phyloP scores from a whole-genome alignment of 2,888 invertebrate species.

The Neuroscelio doddi region DNA sequence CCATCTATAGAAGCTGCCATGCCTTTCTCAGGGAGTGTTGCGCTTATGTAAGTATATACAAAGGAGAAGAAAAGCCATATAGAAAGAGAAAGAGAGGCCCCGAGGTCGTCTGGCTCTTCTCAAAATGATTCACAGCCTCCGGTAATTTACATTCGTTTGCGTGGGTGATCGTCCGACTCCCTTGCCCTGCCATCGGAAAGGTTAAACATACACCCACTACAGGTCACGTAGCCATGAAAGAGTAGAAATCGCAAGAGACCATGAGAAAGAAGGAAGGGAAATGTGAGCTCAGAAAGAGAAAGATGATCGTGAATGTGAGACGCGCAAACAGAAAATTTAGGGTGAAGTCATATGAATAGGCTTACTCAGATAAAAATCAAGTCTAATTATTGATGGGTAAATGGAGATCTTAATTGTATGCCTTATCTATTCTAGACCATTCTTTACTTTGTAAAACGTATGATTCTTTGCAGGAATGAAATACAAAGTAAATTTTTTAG shows the following conservation, averaged over 20 bases:
- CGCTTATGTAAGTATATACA: conserved; percentile 38
- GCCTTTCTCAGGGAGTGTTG: conserved; percentile 65
- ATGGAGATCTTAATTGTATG: conserved; percentile 8
- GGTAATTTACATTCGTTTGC: conserved; percentile 69
- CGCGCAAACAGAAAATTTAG: background rate
- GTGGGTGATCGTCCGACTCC: conserved; percentile 45
- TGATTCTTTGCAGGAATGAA: too few species aligned
- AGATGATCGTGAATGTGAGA: background rate
- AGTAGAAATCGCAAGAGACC: conserved; percentile 27
- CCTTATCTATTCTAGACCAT: background rate
- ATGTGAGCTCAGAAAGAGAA: conserved; percentile 1
- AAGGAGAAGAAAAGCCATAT: too few species aligned
- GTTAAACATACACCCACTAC: conserved; percentile 69
- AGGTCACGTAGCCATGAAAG: conserved; percentile 40
- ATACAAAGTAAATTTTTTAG: too few species aligned
- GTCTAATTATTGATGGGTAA: conserved; percentile 25
- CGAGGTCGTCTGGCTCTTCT: conserved; percentile 59
- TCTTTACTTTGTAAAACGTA: too few species aligned
- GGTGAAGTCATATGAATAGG: conserved; percentile 8
- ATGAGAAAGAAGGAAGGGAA: conserved; percentile 28
- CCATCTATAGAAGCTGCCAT: conserved; percentile 63
- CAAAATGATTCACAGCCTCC: conserved; percentile 71
- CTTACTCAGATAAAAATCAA: conserved; percentile 14
- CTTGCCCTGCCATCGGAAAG: conserved; percentile 58
- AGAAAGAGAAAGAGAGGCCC: conserved; percentile 21